Conservation (phyloP, 2,113 vertebrate species). For the Scartelaos histophorus region DNA sequence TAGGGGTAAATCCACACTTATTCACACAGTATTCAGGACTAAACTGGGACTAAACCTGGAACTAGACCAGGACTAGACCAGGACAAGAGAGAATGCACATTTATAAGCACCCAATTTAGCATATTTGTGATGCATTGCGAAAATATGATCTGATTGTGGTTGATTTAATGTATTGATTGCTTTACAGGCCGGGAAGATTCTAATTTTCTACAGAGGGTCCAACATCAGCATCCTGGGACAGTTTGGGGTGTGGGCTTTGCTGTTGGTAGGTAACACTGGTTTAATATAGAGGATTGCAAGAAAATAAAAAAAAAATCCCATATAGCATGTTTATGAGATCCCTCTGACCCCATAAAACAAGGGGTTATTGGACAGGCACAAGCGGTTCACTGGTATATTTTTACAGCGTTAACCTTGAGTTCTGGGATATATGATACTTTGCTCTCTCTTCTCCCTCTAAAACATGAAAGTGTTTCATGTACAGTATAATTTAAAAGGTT, state of each 20-base stretch:
- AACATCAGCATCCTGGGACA: slow-evolving; percentile 74
- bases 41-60: not conserved
- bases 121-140: too few relatives aligned
- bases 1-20: too few relatives aligned
- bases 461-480: too few relatives aligned
- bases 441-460: not conserved
- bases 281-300: slow-evolving; percentile 8
- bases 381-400: not conserved
- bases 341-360: not conserved
- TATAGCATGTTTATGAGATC: not conserved
- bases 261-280: slow-evolving; percentile 79
- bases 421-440: not conserved
- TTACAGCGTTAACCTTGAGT: not conserved
- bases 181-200: slow-evolving; percentile 79
- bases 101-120: too few relatives aligned
- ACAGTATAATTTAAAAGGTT: too few relatives aligned
- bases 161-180: not conserved
- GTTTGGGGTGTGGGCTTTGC: slow-evolving; percentile 79
- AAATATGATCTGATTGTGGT: too few relatives aligned
- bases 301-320: not conserved
- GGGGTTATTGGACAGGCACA: not conserved
- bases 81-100: too few relatives aligned
- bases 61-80: not conserved
- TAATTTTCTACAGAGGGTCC: slow-evolving; percentile 73
- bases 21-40: too few relatives aligned